Evolutionary conservation across 2,888 invertebrate species (phyloP).

Genomic region (Drosophila melanosoma): DNA sequence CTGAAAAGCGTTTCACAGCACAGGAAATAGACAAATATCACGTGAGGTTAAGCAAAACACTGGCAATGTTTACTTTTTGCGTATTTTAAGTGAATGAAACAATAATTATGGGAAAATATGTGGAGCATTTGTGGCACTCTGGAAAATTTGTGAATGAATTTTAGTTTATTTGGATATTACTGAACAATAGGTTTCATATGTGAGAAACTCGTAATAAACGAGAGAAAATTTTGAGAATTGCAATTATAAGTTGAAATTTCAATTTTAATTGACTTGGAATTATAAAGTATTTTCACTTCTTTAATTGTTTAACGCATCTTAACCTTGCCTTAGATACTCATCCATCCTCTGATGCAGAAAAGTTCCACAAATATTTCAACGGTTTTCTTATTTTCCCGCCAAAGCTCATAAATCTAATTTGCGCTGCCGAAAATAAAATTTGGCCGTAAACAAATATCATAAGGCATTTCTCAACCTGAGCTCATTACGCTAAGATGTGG

Average conservation of each 20-base stretch:
- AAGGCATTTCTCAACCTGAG: slow-evolving; percentile 48
- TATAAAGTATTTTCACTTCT: background rate
- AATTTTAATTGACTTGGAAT: background rate
- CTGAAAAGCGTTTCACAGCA: slow-evolving; percentile 42
- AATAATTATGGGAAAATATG: background rate
- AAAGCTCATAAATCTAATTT: slow-evolving; percentile 46
- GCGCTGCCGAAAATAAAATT: slow-evolving; percentile 23
- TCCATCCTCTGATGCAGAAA: slow-evolving; percentile 17
- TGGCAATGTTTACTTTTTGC: slow-evolving; percentile 9
- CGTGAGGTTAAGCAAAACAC: slow-evolving; percentile 40
- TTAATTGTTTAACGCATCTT: slow-evolving; percentile 5
- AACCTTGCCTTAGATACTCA: slow-evolving; percentile 10
- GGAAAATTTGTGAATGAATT: slow-evolving; percentile 25
- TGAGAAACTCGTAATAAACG: background rate
- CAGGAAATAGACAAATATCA: slow-evolving; percentile 50
- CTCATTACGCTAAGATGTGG: slow-evolving; percentile 20
- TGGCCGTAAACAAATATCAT: slow-evolving; percentile 46
- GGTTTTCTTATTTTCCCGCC: slow-evolving; percentile 29
- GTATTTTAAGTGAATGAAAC: slow-evolving; percentile 29
- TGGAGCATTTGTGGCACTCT: background rate
- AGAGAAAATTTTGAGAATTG: background rate
- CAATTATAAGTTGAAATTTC: background rate
- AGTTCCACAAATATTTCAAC: slow-evolving; percentile 50
- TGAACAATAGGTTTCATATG: background rate
- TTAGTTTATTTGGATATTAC: background rate